phyloP scores from a whole-genome alignment of 2,797 vertebrate genomes.

The Serranus cabrilla region DNA sequence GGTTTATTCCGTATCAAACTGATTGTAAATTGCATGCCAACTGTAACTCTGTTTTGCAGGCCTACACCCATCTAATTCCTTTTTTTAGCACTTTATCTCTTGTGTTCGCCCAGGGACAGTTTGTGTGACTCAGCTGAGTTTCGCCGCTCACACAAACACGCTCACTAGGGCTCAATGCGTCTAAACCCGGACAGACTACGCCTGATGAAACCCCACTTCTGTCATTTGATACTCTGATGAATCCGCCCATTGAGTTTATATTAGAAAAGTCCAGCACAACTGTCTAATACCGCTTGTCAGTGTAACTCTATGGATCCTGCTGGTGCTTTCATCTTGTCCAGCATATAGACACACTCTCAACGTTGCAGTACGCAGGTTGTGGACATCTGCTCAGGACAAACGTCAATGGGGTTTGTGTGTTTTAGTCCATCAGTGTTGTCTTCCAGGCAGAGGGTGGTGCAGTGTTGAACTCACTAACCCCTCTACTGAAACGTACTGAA shows the following conservation, averaged over 20 bases:
- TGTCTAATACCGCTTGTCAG: slow-evolving; percentile 19
- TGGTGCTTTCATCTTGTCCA: slow-evolving; percentile 26
- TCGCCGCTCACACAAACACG: slow-evolving; percentile 55
- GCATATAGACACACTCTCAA: slow-evolving; percentile 19
- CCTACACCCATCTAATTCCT: slow-evolving; percentile 15
- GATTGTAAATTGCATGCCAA: slow-evolving; percentile 22
- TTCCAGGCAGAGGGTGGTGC: slow-evolving; percentile 43
- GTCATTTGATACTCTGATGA: slow-evolving; percentile 64
- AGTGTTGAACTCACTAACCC: slow-evolving; percentile 22
- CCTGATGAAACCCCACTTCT: slow-evolving; percentile 50
- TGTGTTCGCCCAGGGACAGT: slow-evolving; percentile 29
- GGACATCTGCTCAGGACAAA: slow-evolving; percentile 43
- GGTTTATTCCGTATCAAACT: slow-evolving; percentile 36
- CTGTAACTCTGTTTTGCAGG: slow-evolving; percentile 18
- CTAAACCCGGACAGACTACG: slow-evolving; percentile 39
- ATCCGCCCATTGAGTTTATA: slow-evolving; percentile 43
- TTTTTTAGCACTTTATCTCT: slow-evolving; percentile 27
- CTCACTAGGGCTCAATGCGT: slow-evolving; percentile 37
- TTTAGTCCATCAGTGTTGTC: slow-evolving; percentile 32
- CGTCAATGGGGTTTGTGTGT: not conserved
- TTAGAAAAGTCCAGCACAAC: slow-evolving; percentile 30
- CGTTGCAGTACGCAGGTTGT: slow-evolving; percentile 25
- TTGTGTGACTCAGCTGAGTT: slow-evolving; percentile 68
- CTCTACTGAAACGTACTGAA: slow-evolving; percentile 1
- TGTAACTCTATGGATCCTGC: slow-evolving; percentile 14